Base-by-base conservation (phyloP, 2,113 vertebrate genomes). In the Bubo blakistoni region DNA sequence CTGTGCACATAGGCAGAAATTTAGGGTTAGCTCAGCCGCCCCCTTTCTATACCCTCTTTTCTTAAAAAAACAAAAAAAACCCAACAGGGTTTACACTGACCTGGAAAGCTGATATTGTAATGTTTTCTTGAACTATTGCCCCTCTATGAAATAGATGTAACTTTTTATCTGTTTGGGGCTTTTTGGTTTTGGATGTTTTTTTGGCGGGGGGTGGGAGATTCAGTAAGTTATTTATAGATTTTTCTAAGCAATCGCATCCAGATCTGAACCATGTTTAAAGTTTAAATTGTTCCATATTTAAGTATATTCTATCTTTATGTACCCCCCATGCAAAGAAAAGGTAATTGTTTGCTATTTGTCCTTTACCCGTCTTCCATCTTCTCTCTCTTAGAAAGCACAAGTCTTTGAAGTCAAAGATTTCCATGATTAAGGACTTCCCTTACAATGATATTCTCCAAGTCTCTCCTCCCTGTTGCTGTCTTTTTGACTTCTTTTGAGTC, bases 121-220 rank as follows among this genome's bases (percentile, higher is more conserved):
- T n/a, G n/a, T 69, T 36, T 19, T 17, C 18, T 70, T 51, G 47
- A 20, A 70, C 25, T 51, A 36, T 36, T 70, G 17, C 34, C 34
- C 30, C 34, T 51, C 34, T 36, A 15, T 70, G 25, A 36, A 51
- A 27, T 19, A 70, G 34, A 27, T 8, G 67, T 51, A 36, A 51
- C 36, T 19, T 51, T 18, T 26, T 7, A 25, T 25, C 44, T n/a
- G 8, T n/a, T 69, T 13, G 30, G 15, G 22, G 21, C 17, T 24
- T 8, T 8, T 24, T 66, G 34, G 21, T 10, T 59, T 59, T 58
- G 20, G 32, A 29, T 19, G 26, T 24, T 14, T 14, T 65, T 29
- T 1, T 3, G 44, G 16, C 8, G 9, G 4, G 30, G 3, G 16
- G 18, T 9, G 19, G 8, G 11, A 10, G n/a, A n/a, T 47, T n/a